Base-by-base conservation (phyloP, 2,888 invertebrate genomes). In the Lordiphosa andalusiaca region DNA sequence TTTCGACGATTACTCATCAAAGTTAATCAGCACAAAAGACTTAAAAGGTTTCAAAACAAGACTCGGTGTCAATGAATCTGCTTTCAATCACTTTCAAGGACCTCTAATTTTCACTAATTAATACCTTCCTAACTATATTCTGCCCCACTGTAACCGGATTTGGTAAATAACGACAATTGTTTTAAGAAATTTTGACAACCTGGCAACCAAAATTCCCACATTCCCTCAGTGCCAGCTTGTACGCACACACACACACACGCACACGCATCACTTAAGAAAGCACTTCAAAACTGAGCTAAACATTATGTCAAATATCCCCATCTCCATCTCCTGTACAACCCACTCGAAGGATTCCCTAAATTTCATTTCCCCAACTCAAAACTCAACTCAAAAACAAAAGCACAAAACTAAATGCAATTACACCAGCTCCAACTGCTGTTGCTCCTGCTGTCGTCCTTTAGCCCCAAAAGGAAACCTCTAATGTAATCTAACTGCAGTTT, bases 361-460 rank as follows among this genome's bases (percentile, higher is more conserved):
- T 42, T 44, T n/a, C 35, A 36, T 44, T 47, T 38, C 7, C 12
- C 21, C 42, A 51, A 47, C 64, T 51, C 65, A 55, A 56, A 50
- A 59, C 38, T 40, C 64, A 46, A 44, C 16, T 25, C 23, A 46
- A 50, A 53, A 44, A 56, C 66, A 48, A 63, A 57, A 61, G 59
- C 59, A 55, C 51, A 38, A 53, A 78, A 64, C 63, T 60, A 71
- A 83, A 77, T 77, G 77, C 83, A 83, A 77, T 77, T 77, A 77
- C 62, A 52, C 51, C 52, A 55, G 10, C 25, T 38, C 13, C 23
- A n/a, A 16, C 12, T 50, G 35, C 53, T 61, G 71, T 57, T 65
- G 53, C 50, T 58, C 44, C 44, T 41, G 52, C 16, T 49, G 36
- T 2, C 21, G 35, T 54, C 42, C 19, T 37, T 23, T n/a, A 49